Percentiles rank a stretch among this genome's conserved stretches.
phyloP scores from a whole-genome alignment of 2,888 invertebrate genomes.

The Andrena minutula region DNA sequence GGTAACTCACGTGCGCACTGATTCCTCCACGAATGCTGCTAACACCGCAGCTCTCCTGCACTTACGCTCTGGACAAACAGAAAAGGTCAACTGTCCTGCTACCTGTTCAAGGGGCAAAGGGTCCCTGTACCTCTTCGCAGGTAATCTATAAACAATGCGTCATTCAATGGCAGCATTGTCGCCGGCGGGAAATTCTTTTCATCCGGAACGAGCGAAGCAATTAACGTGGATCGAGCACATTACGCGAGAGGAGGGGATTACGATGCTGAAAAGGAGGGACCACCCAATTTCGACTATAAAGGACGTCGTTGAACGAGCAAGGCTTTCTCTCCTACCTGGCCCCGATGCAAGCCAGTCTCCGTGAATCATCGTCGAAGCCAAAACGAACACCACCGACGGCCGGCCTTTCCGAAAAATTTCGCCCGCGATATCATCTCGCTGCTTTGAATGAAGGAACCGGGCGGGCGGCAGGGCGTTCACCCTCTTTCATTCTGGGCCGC shows the following conservation, averaged over 20 bases:
- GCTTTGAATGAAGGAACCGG: conserved; percentile 41
- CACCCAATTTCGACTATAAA: conserved; percentile 43
- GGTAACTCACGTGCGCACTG: background rate
- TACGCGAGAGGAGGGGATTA: conserved; percentile 6
- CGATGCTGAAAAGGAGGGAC: conserved; percentile 5
- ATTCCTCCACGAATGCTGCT: background rate
- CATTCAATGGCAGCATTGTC: background rate
- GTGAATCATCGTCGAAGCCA: conserved; percentile 36
- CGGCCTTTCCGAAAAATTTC: conserved; percentile 49
- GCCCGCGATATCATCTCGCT: conserved; percentile 48
- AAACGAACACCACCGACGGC: conserved; percentile 36
- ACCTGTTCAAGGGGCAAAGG: background rate
- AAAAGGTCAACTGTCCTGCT: background rate
- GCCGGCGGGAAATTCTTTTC: background rate
- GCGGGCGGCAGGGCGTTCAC: conserved; percentile 50
- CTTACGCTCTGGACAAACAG: background rate
- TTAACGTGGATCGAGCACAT: conserved; percentile 1
- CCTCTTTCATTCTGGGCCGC: conserved; percentile 38
- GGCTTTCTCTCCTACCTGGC: conserved; percentile 13
- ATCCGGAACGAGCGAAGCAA: background rate
- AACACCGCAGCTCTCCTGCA: background rate
- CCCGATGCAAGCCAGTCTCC: conserved; percentile 3
- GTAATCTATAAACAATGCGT: conserved; percentile 4
- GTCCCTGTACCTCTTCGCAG: background rate
- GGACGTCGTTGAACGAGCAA: conserved; percentile 29